phyloP scores from a whole-genome alignment of 2,888 invertebrate species.

The Pseudolycoriella hygida region DNA sequence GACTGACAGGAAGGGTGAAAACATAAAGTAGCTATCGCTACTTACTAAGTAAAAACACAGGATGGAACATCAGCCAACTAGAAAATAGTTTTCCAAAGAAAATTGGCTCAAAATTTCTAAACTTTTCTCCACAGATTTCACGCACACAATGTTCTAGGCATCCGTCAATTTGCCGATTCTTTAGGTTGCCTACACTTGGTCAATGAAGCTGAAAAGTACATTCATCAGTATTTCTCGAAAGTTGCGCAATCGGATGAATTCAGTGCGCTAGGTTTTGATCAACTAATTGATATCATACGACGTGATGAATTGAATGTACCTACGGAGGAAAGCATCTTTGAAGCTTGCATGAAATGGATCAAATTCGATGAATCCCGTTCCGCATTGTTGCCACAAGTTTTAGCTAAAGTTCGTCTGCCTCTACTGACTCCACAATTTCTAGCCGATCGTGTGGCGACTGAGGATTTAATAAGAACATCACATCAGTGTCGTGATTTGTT shows the following conservation, averaged over 20 bases:
- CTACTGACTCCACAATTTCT: slow-evolving; percentile 65
- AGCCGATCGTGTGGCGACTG: slow-evolving; percentile 62
- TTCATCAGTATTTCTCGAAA: slow-evolving; percentile 61
- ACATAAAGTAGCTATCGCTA: too few relatives aligned
- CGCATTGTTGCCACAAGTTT: slow-evolving; percentile 44
- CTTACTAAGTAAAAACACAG: too few relatives aligned
- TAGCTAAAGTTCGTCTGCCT: slow-evolving; percentile 61
- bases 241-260: slow-evolving; percentile 65
- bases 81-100: too few relatives aligned
- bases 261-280: slow-evolving; percentile 34
- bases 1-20: too few relatives aligned
- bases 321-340: slow-evolving; percentile 67
- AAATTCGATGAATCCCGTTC: slow-evolving; percentile 43
- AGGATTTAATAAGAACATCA: slow-evolving; percentile 56
- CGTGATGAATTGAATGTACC: slow-evolving; percentile 62
- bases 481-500: slow-evolving; percentile 68
- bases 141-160: slow-evolving; percentile 63
- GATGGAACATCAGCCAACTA: too few relatives aligned
- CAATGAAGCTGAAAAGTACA: slow-evolving; percentile 58
- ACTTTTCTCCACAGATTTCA: slow-evolving; percentile 36
- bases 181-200: slow-evolving; percentile 52
- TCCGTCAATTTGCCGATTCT: slow-evolving; percentile 63
- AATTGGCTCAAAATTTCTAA: too few relatives aligned
- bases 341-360: slow-evolving; percentile 66
- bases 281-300: slow-evolving; percentile 48